These are phyloP conservation scores for Prochilodus magdalenae DNA, from an alignment of 2,113 vertebrate genomes.

Conservation along the genomic window DNA sequence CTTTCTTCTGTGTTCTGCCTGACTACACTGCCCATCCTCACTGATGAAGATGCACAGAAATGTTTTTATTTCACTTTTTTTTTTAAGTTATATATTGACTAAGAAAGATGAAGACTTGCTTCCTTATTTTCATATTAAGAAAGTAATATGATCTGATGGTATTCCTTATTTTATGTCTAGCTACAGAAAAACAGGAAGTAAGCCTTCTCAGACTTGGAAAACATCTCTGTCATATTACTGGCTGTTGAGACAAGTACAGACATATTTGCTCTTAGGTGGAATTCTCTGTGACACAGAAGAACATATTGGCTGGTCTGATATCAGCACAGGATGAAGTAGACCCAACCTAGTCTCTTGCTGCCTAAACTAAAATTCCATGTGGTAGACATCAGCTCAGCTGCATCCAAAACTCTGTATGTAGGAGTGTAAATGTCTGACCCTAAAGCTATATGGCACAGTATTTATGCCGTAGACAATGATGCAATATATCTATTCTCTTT, in stretches of 20 bases:
- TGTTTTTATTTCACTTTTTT: background rate
- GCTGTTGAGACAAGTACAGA: background rate
- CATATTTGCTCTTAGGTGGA: background rate
- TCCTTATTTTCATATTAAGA: background rate
- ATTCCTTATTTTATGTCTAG: background rate
- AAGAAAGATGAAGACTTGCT: background rate
- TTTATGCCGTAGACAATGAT: background rate
- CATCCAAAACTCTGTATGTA: background rate
- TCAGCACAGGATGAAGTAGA: too few species aligned
- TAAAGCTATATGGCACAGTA: background rate
- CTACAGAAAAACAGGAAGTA: background rate
- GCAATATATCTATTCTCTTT: background rate
- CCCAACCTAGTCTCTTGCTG: background rate
- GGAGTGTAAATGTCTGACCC: background rate
- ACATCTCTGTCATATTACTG: background rate
- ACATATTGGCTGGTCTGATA: background rate
- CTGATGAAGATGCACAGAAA: background rate
- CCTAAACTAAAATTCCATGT: too few species aligned
- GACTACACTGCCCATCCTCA: conserved; percentile 34
- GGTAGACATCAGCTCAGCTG: too few species aligned
- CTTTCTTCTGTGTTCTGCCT: conserved; percentile 50
- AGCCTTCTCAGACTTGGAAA: background rate
- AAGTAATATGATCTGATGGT: too few species aligned
- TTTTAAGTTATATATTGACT: background rate
- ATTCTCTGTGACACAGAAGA: background rate